Conservation (phyloP, 2,888 invertebrate species). For the Eristalinus aeneus region DNA sequence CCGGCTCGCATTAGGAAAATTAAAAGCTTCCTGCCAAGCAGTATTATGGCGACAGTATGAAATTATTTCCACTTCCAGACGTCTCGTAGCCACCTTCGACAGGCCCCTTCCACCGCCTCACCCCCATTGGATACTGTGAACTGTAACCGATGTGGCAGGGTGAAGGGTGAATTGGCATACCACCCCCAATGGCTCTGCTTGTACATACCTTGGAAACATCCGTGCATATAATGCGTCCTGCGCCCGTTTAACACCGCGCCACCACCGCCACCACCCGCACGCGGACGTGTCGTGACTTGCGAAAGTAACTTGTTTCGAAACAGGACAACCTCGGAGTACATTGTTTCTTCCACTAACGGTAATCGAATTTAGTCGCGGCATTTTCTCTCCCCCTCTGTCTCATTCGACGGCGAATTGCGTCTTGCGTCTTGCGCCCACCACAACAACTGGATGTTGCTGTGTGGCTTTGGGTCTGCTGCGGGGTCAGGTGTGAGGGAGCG, state of each 20-base stretch:
- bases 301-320: constrained; percentile 65
- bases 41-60: constrained; percentile 68
- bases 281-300: constrained; percentile 60
- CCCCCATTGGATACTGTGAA: background rate
- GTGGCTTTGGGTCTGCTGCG: background rate
- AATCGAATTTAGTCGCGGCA: constrained; percentile 69
- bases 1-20: constrained; percentile 70
- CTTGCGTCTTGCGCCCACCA: background rate
- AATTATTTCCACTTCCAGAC: constrained; percentile 65
- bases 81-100: constrained; percentile 40
- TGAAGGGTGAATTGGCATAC: constrained; percentile 28
- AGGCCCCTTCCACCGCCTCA: background rate
- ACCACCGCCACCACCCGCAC: background rate
- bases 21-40: constrained; percentile 70
- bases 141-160: background rate
- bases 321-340: constrained; percentile 51
- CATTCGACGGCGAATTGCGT: background rate
- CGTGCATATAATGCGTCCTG: background rate
- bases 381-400: constrained; percentile 25
- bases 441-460: constrained; percentile 1
- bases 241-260: background rate
- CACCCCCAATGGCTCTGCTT: constrained; percentile 29
- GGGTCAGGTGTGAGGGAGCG: constrained; percentile 45
- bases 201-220: constrained; percentile 8
- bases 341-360: constrained; percentile 66